Evolutionary conservation across 2,113 vertebrate genomes (phyloP), one percentile per base, ranked within the genome.

Genomic region (Seriola aureovittata): DNA sequence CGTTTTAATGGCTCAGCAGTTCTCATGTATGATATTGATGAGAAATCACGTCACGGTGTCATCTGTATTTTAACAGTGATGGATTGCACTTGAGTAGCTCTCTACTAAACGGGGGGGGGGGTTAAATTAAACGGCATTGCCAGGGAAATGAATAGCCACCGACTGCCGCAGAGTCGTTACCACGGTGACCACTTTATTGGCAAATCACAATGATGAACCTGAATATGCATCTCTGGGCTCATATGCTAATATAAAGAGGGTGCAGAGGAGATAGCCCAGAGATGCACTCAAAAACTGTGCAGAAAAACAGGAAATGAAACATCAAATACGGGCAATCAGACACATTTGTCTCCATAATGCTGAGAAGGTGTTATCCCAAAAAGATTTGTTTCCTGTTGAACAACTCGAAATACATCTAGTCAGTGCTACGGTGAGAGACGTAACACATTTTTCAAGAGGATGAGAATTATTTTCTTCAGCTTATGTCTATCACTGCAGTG

Each of bases 11-110:
- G 74, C 82, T 94, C 92, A 90, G 89, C 87, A 83, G 60, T 89
- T 94, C 90, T 84, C 74, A 67, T 82, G 84, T 87, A 73, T 78
- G 85, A 85, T 90, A 89, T 82, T 90, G 92, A 93, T 92, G 88
- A 89, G 81, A 89, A 90, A 92, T 91, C 80, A 84, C 40, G 71
- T 76, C 85, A 71, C 29, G 32, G 32, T 89, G 89, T 91, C 77
- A 85, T 86, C 78, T 46, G 42, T 19, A 65, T 74, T 71, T 77
- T 81, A 88, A 86, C 81, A 16, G 63, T 90, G 92, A 94, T 92
- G 89, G 90, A 94, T 93, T 70, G 78, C 62, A 25, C 57, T 52
- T 5, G 21, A 69, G 48, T 64, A 74, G 46, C 40, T 57, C 75
- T 38, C 44, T 5, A 40, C 74, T 62, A 74, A 85, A 81, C 62